A percentile compares a stretch with the other conserved stretches of the same genome.
Conservation (phyloP, 2,797 vertebrate species). For the Dermochelys coriacea region DNA sequence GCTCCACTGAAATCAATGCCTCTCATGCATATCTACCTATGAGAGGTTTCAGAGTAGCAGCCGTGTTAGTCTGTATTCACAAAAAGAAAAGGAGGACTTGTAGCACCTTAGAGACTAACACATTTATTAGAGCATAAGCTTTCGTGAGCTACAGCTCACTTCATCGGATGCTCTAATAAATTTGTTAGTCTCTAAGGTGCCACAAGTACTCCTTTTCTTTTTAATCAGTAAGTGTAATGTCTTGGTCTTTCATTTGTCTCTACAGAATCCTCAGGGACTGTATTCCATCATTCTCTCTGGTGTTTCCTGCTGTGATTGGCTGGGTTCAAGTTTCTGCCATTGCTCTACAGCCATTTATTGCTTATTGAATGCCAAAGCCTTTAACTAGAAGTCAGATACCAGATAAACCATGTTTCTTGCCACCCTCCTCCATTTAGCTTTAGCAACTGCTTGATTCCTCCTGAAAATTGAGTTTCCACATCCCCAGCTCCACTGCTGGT, state of each 20-base stretch:
- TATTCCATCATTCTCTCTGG: background rate
- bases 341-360: background rate
- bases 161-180: no score
- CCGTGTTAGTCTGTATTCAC: no score
- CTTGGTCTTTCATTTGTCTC: accelerated
- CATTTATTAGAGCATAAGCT: no score
- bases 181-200: no score
- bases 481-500: background rate
- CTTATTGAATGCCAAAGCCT: background rate
- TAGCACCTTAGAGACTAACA: no score
- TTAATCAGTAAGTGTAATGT: accelerated
- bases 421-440: background rate
- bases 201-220: no score
- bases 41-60: no score
- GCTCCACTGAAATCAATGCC: accelerated
- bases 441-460: background rate
- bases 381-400: background rate
- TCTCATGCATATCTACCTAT: accelerated
- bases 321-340: background rate
- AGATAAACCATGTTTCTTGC: accelerated
- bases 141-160: no score
- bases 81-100: no score
- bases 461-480: background rate
- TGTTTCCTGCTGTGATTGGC: background rate
- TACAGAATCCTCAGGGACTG: background rate